Evolutionary conservation across 2,888 invertebrate species (phyloP).

Genomic region (Napeogenes inachia): DNA sequence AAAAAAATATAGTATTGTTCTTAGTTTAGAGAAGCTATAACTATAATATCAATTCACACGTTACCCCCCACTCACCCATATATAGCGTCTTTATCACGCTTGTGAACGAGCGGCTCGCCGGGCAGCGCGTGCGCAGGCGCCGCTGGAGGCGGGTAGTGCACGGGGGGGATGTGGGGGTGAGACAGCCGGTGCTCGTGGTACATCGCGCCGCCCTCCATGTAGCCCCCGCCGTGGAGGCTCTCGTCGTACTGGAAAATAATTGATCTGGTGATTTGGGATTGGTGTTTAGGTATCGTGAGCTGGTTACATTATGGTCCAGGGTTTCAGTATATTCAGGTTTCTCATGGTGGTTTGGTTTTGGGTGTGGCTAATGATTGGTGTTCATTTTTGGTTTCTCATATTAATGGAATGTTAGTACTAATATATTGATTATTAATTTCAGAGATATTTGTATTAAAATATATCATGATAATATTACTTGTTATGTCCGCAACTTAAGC

Average conservation of each 20-base stretch:
- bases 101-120: constrained; percentile 93
- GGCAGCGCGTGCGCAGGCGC: constrained; percentile 93
- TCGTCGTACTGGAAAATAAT: constrained; percentile 90
- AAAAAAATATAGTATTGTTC: not conserved
- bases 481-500: too few species aligned
- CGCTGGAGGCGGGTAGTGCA: constrained; percentile 90
- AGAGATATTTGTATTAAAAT: too few species aligned
- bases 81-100: constrained; percentile 98
- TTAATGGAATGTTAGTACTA: too few species aligned
- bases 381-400: too few species aligned
- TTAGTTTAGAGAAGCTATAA: not conserved
- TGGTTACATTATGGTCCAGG: too few species aligned
- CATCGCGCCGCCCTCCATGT: constrained; percentile 87
- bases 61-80: constrained; percentile 92
- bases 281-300: too few species aligned
- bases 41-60: constrained; percentile 40
- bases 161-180: constrained; percentile 83
- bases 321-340: too few species aligned
- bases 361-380: too few species aligned
- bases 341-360: too few species aligned
- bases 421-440: too few species aligned
- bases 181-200: constrained; percentile 90
- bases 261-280: not conserved
- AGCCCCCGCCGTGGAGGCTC: constrained; percentile 89
- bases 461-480: too few species aligned